Conservation (phyloP, 2,888 invertebrate genomes). For the Brenthis hecate region DNA sequence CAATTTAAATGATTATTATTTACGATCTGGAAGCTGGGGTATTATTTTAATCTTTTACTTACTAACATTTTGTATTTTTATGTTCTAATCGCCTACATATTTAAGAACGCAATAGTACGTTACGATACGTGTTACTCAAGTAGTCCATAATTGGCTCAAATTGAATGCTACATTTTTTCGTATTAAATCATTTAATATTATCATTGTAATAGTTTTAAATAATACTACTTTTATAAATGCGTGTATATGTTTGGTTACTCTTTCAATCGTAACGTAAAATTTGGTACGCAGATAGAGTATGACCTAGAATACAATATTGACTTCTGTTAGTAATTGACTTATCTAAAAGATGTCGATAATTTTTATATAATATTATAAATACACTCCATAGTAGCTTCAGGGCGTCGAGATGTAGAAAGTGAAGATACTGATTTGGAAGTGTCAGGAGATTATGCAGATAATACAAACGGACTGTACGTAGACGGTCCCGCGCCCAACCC, state of each 20-base stretch:
- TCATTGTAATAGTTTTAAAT: too few relatives aligned
- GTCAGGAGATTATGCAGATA: conserved; percentile 13
- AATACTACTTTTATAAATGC: too few relatives aligned
- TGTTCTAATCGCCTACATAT: too few relatives aligned
- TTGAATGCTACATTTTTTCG: too few relatives aligned
- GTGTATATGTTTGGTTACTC: too few relatives aligned
- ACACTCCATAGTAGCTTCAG: conserved; percentile 4
- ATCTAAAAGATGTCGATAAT: neutral
- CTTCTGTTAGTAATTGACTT: neutral
- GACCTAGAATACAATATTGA: neutral
- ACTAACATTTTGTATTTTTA: too few relatives aligned
- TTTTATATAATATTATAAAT: neutral
- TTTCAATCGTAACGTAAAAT: too few relatives aligned
- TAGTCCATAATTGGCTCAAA: too few relatives aligned
- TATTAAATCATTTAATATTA: too few relatives aligned
- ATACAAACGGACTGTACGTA: neutral
- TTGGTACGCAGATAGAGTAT: too few relatives aligned
- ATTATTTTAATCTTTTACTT: neutral
- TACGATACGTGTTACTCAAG: too few relatives aligned
- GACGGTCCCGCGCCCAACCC: conserved; percentile 22
- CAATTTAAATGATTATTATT: conserved; percentile 18
- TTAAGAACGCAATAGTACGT: too few relatives aligned
- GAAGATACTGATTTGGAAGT: conserved; percentile 17
- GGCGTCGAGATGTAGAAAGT: conserved; percentile 16
- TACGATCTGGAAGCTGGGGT: conserved; percentile 32